Conservation (phyloP, 2,797 vertebrate species). For the Hoplostethus mediterraneus region DNA sequence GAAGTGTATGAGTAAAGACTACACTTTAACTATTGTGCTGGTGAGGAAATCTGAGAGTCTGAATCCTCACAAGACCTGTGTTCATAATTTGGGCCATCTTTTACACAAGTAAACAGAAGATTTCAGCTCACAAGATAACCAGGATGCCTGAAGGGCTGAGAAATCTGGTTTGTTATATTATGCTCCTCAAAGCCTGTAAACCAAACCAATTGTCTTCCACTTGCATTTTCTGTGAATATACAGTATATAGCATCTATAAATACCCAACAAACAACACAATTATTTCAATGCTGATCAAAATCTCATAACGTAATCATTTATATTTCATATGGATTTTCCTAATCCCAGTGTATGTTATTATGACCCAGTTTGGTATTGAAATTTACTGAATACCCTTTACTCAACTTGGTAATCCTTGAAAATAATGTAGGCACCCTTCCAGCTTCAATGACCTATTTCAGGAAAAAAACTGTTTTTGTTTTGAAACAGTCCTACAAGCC, state of each 20-base stretch:
- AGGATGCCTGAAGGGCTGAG: conserved; percentile 22
- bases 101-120: conserved; percentile 47
- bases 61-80: conserved; percentile 33
- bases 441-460: conserved; percentile 69
- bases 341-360: conserved; percentile 70
- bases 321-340: conserved; percentile 74
- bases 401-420: conserved; percentile 69
- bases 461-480: conserved; percentile 54
- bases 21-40: conserved; percentile 12
- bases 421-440: conserved; percentile 57
- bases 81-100: conserved; percentile 41
- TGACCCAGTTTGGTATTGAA: conserved; percentile 75
- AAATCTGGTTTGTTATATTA: conserved; percentile 26
- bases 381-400: conserved; percentile 68
- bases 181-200: conserved; percentile 39
- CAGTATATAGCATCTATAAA: conserved; percentile 63
- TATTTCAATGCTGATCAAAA: conserved; percentile 66
- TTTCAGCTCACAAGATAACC: conserved; percentile 36
- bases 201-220: conserved; percentile 33
- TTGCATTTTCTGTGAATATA: conserved; percentile 28
- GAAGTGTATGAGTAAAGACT: not conserved
- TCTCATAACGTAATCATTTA: conserved; percentile 59
- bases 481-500: conserved; percentile 49
- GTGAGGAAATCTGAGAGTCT: conserved; percentile 33
- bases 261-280: conserved; percentile 55